Percentiles rank a stretch among this genome's conserved stretches.
These are phyloP conservation scores for Hemicrepidius hirtus DNA, from an alignment of 2,888 invertebrate genomes.

Conservation along the genomic window DNA sequence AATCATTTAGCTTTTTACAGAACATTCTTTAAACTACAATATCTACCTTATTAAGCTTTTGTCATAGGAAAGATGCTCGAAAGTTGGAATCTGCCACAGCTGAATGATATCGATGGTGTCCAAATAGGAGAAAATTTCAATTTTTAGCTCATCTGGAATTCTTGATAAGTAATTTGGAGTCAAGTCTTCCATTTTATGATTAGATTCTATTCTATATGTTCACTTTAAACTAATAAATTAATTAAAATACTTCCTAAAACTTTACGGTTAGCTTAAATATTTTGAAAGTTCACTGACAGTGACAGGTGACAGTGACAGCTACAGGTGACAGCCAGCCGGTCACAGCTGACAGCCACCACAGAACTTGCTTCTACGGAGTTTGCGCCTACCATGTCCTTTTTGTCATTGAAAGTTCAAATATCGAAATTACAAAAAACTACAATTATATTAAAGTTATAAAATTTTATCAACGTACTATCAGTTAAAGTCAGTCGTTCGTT, in stretches of 20 bases:
- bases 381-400: conserved; percentile 55
- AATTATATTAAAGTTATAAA: conserved; percentile 15
- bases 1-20: not conserved
- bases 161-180: conserved; percentile 1
- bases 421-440: conserved; percentile 24
- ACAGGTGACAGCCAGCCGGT: too few relatives aligned
- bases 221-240: not conserved
- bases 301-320: too few relatives aligned
- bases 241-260: too few relatives aligned
- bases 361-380: not conserved
- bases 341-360: too few relatives aligned
- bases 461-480: conserved; percentile 20
- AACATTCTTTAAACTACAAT: not conserved
- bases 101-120: conserved; percentile 23
- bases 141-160: conserved; percentile 35
- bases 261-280: too few relatives aligned
- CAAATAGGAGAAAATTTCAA: conserved; percentile 23
- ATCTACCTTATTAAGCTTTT: conserved; percentile 25
- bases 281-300: too few relatives aligned
- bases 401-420: conserved; percentile 61
- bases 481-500: not conserved
- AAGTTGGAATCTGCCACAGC: not conserved
- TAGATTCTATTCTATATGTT: not conserved
- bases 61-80: conserved; percentile 13
- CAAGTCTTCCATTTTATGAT: not conserved